Evolutionary conservation across 2,113 vertebrate genomes (phyloP).

Genomic region (Triplophysa tibetana): DNA sequence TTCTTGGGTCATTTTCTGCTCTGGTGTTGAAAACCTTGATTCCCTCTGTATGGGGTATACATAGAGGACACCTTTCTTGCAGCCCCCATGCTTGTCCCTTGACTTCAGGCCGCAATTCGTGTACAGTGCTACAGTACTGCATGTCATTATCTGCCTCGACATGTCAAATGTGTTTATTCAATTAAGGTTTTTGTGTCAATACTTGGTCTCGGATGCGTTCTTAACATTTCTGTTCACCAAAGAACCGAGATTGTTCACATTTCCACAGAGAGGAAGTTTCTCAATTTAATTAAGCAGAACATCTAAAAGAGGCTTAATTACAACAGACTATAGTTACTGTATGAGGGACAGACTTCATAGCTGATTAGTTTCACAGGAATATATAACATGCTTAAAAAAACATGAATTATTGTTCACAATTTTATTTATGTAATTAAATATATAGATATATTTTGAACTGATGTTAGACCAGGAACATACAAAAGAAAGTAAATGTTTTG

Average conservation of each 20-base stretch:
- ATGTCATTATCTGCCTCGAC: neutral
- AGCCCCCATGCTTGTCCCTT: neutral
- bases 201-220: constrained; percentile 38
- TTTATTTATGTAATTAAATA: too few relatives aligned
- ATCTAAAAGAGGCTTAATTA: constrained; percentile 8
- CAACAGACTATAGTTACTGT: neutral
- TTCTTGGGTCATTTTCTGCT: constrained; percentile 47
- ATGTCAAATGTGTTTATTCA: constrained; percentile 38
- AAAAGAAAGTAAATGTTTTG: too few relatives aligned
- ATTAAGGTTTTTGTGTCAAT: constrained; percentile 33
- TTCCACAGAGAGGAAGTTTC: constrained; percentile 23
- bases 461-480: too few relatives aligned
- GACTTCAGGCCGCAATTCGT: neutral
- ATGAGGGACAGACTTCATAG: too few relatives aligned
- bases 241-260: constrained; percentile 48
- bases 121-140: neutral
- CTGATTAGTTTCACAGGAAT: neutral
- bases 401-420: too few relatives aligned
- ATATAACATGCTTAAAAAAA: neutral
- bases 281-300: constrained; percentile 29
- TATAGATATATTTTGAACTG: too few relatives aligned
- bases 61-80: too few relatives aligned
- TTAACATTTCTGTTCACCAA: constrained; percentile 27
- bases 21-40: constrained; percentile 63
- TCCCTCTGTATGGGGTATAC: constrained; percentile 57